phyloP scores from a whole-genome alignment of 2,888 invertebrate species.

The Chrysolina haemoptera region DNA sequence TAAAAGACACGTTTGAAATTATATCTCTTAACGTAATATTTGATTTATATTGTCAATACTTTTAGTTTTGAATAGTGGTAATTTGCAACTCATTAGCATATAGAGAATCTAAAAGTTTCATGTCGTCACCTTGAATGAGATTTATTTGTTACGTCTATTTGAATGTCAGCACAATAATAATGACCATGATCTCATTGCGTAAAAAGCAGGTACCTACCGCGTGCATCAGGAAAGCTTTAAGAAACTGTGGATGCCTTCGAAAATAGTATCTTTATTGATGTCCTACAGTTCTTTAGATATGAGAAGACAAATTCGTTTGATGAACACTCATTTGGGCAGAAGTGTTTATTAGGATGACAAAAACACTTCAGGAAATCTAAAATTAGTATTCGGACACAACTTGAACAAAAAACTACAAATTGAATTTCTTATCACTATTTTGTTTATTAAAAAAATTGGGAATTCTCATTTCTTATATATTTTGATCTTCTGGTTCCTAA shows the following conservation, averaged over 20 bases:
- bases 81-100: slow-evolving; percentile 19
- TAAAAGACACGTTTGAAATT: not conserved
- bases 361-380: no score
- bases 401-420: no score
- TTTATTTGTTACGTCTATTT: slow-evolving; percentile 22
- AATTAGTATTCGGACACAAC: no score
- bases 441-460: no score
- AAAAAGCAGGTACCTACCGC: not conserved
- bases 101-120: slow-evolving; percentile 11
- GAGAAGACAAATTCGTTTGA: no score
- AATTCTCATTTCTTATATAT: no score
- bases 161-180: slow-evolving; percentile 13
- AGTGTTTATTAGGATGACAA: no score
- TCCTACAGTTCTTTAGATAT: no score
- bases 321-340: no score
- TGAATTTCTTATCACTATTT: no score
- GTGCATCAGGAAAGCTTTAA: not conserved
- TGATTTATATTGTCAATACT: not conserved
- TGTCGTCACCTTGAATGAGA: slow-evolving; percentile 30
- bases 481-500: no score
- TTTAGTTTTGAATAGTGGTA: not conserved
- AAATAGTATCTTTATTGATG: not conserved
- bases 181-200: slow-evolving; percentile 37
- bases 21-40: not conserved
- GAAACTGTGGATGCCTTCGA: not conserved